Conservation (phyloP, 2,113 vertebrate species). For the Syngnathoides biaculeatus region DNA sequence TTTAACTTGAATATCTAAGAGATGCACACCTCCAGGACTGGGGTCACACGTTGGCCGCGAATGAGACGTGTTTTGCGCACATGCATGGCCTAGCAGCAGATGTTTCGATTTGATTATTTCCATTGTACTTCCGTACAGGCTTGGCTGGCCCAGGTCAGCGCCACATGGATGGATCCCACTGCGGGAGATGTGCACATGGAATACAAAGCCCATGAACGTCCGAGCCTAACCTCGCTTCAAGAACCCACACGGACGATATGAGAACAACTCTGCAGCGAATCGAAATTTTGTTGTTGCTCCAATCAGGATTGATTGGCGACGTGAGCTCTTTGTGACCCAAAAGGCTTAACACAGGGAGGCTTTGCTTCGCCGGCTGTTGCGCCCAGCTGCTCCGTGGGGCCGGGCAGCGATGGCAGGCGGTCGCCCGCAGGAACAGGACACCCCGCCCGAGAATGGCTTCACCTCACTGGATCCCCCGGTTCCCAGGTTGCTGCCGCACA, state of each 20-base stretch:
- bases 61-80: conserved; percentile 68
- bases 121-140: conserved; percentile 4
- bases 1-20: neutral
- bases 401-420: conserved; percentile 69
- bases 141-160: conserved; percentile 33
- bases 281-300: conserved; percentile 27
- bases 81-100: conserved; percentile 30
- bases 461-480: conserved; percentile 59
- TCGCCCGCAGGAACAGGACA: conserved; percentile 64
- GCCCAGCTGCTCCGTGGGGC: conserved; percentile 47
- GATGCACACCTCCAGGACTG: conserved; percentile 42
- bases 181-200: conserved; percentile 46
- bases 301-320: conserved; percentile 37
- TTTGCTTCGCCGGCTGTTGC: conserved; percentile 37
- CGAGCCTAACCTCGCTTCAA: conserved; percentile 36
- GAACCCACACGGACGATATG: conserved; percentile 38
- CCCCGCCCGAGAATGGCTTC: conserved; percentile 73
- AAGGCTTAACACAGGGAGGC: conserved; percentile 40
- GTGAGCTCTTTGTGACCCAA: conserved; percentile 57
- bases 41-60: conserved; percentile 59
- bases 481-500: conserved; percentile 81
- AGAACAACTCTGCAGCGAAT: too few species aligned
- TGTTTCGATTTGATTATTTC: conserved; percentile 16
- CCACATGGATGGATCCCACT: conserved; percentile 51
- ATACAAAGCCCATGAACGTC: conserved; percentile 52